Conservation (phyloP, 2,113 vertebrate species). For the Steatornis caripensis region DNA sequence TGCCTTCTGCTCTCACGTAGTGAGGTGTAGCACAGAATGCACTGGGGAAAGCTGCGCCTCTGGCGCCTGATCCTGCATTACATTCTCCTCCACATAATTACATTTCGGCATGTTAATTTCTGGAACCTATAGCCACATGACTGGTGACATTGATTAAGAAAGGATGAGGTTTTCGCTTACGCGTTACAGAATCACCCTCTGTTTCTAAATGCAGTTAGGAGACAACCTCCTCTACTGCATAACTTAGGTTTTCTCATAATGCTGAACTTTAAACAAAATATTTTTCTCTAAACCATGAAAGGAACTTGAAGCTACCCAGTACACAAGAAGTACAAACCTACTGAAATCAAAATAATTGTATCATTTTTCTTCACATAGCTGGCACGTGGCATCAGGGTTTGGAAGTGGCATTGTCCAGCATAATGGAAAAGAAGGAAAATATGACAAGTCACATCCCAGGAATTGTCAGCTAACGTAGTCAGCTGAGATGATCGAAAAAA, state of each 20-base stretch:
- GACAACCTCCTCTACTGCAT: fast-evolving
- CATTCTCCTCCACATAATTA: neutral
- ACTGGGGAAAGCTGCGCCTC: neutral
- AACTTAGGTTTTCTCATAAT: neutral
- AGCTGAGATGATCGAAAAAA: neutral
- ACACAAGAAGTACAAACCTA: neutral
- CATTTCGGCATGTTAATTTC: neutral
- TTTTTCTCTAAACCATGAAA: neutral
- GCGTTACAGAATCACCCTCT: neutral
- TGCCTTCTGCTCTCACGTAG: neutral
- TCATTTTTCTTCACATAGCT: neutral
- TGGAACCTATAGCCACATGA: neutral
- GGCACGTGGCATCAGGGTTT: neutral
- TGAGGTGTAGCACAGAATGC: neutral
- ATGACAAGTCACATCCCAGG: neutral
- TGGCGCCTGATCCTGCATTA: neutral
- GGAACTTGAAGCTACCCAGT: neutral
- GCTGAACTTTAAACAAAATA: neutral
- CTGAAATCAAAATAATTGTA: neutral
- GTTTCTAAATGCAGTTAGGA: neutral
- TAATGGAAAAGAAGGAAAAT: neutral
- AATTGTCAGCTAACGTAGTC: neutral
- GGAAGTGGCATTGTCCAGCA: neutral
- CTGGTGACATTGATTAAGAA: neutral
- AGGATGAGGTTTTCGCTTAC: neutral